Base-by-base conservation (phyloP, 2,113 vertebrate species). In the Sclerurus mexicanus region DNA sequence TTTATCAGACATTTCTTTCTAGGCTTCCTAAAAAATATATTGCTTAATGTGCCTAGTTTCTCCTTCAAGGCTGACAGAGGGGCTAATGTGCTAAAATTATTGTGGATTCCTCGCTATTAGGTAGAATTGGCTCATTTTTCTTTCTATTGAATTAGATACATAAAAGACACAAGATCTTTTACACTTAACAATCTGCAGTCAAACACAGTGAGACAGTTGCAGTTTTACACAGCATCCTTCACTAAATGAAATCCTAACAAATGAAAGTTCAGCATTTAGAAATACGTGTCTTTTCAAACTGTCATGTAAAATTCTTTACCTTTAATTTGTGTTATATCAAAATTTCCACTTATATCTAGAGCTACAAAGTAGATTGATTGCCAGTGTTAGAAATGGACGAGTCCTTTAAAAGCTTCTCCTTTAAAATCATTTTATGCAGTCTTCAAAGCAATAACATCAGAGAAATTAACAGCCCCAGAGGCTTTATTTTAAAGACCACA, bases 361-460 rank as follows among this genome's bases (percentile, higher is more conserved):
- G 68, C 88, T 93, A 87, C 90, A 92, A 94, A 94, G 90, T 85
- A 90, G 52, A 94, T 42, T 93, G 92, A 95, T 88, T 91, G 83
- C 49, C 37, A 79, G 0, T 64, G 62, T 76, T 89, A 81, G 62
- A 78, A 97, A 85, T 39, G 58, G 89, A 92, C 0, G 2, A 85
- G 37, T 75, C 31, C 56, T 96, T 92, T 95, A 96, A 96, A 89
- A 96, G 40, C 82, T 60, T 93, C 69, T 82, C 83, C 88, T 82
- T 96, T 87, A 94, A 94, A 93, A 94, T 92, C 2, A 82, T 89
- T 93, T 95, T 73, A 95, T 87, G 86, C 84, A 85, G 66, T 68
- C 90, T 94, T 97, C 90, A 95, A 95, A 97, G 96, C 86, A 87
- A 6, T 78, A 95, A 89, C 66, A 94, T 90, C 95, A 96, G 90